Evolutionary conservation across 2,113 vertebrate genomes (phyloP).

Genomic region (Leucopsar rothschildi): DNA sequence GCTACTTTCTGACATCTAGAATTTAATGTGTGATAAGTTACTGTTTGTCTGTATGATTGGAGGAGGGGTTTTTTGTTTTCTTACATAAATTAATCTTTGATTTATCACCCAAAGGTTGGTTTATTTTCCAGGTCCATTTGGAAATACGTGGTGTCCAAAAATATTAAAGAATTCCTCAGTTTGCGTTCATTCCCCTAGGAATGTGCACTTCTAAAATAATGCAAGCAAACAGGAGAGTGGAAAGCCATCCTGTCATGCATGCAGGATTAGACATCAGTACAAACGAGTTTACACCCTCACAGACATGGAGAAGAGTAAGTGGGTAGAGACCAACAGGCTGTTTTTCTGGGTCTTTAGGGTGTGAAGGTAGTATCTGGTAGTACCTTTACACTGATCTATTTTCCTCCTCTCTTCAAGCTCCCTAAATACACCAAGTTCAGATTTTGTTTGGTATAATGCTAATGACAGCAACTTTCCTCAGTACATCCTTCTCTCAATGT

Average conservation of each 20-base stretch:
- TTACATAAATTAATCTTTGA: background rate
- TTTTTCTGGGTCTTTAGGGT: background rate
- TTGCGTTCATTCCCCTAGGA: background rate
- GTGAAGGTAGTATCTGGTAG: background rate
- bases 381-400: background rate
- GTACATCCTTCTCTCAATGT: background rate
- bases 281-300: background rate
- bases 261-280: background rate
- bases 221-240: background rate
- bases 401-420: background rate
- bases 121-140: constrained; percentile 31
- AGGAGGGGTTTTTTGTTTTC: background rate
- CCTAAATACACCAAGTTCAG: background rate
- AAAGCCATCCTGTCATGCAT: background rate
- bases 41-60: background rate
- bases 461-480: background rate
- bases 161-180: background rate
- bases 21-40: background rate
- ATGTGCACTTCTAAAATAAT: background rate
- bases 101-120: background rate
- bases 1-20: constrained; percentile 14
- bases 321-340: background rate
- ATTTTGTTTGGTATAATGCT: background rate
- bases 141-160: background rate
- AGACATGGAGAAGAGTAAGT: background rate